These are phyloP conservation scores for Carollia perspicillata DNA, from an alignment of 2,113 vertebrate genomes.

Conservation along the genomic window DNA sequence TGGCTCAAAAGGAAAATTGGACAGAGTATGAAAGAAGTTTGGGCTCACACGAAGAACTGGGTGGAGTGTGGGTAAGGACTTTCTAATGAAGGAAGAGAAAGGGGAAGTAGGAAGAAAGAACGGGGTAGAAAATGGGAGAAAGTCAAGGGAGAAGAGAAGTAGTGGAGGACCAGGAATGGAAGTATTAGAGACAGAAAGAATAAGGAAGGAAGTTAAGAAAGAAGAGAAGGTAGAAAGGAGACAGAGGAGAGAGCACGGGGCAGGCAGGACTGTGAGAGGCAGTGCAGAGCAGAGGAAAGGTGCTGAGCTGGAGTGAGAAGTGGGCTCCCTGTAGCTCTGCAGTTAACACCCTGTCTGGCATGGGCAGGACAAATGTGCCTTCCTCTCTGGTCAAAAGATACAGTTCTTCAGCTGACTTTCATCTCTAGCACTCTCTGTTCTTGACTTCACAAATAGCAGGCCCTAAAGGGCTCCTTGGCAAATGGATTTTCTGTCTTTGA, in stretches of 20 bases:
- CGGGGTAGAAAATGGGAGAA: not conserved
- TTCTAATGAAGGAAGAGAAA: not conserved
- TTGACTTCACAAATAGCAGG: conserved; percentile 32
- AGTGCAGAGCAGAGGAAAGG: not conserved
- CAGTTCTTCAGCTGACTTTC: not conserved
- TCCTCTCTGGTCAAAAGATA: not conserved
- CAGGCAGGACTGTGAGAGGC: not conserved
- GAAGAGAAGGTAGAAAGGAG: not conserved
- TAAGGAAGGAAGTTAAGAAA: not conserved
- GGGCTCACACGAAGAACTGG: not conserved
- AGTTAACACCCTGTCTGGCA: not conserved
- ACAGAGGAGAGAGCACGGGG: not conserved
- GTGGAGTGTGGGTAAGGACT: not conserved
- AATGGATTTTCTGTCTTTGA: conserved; percentile 60
- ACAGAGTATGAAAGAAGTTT: not conserved
- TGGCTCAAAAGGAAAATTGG: not conserved
- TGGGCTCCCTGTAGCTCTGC: accelerated
- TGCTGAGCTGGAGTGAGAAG: not conserved
- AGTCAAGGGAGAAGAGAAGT: not conserved
- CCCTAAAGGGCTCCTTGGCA: conserved; percentile 27
- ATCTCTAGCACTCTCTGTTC: not conserved
- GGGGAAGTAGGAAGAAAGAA: not conserved
- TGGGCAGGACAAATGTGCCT: not conserved
- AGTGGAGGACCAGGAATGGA: not conserved
- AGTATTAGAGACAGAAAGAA: not conserved